A percentile compares a stretch with the other conserved stretches of the same genome.
Evolutionary conservation across 2,888 invertebrate species (phyloP).

Genomic region (Lasioglossum leucozonium): DNA sequence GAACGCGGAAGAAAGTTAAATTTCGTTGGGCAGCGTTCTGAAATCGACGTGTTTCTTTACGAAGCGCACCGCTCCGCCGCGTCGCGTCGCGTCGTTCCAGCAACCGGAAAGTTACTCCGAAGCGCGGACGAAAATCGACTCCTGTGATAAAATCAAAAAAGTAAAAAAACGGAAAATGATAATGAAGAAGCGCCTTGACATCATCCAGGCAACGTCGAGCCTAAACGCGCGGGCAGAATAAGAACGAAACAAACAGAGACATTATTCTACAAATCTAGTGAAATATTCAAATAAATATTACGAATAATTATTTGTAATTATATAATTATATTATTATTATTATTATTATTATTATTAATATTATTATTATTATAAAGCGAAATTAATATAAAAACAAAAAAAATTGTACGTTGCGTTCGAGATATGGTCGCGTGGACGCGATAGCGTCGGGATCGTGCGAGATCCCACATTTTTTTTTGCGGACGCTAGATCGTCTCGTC

Average conservation of each 20-base stretch:
- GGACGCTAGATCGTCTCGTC: background rate
- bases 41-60: background rate
- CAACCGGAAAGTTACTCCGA: slow-evolving; percentile 41
- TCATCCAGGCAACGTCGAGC: slow-evolving; percentile 37
- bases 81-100: slow-evolving; percentile 28
- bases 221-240: slow-evolving; percentile 48
- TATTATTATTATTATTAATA: slow-evolving; percentile 66
- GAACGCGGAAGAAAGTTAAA: background rate
- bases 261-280: slow-evolving; percentile 82
- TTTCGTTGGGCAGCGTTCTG: background rate
- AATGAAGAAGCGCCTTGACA: slow-evolving; percentile 25
- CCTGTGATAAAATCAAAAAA: slow-evolving; percentile 82
- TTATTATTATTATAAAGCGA: slow-evolving; percentile 74
- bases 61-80: background rate
- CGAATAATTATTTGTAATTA: slow-evolving; percentile 72
- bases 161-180: background rate
- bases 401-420: slow-evolving; percentile 74
- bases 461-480: slow-evolving; percentile 10
- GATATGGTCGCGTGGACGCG: slow-evolving; percentile 63
- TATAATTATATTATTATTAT: slow-evolving; percentile 70
- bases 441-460: slow-evolving; percentile 2
- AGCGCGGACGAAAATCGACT: slow-evolving; percentile 77
- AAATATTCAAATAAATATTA: slow-evolving; percentile 80
- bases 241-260: slow-evolving; percentile 61
- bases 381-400: slow-evolving; percentile 78